Evolutionary conservation across 1,140 invertebrate species (phyloP).

Genomic region (Centruroides vittatus): DNA sequence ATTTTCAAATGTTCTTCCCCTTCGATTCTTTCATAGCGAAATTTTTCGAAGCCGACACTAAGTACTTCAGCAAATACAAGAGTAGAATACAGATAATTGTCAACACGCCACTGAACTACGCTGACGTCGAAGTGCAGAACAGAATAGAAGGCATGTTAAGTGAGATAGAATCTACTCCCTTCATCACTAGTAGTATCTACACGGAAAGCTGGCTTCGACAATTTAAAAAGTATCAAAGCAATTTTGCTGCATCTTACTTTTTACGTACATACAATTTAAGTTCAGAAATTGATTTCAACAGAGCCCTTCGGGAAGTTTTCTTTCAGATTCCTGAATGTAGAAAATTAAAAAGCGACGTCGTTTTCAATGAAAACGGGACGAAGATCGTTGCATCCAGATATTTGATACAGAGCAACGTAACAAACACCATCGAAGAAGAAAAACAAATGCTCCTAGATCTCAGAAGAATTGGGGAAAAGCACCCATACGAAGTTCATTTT

Average conservation of each 20-base stretch:
- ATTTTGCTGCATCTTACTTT: constrained; percentile 37
- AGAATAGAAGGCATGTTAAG: constrained; percentile 63
- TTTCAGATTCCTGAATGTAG: constrained; percentile 26
- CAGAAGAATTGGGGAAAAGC: constrained; percentile 53
- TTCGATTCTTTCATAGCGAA: constrained; percentile 75
- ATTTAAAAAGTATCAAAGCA: constrained; percentile 59
- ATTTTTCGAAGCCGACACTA: constrained; percentile 75
- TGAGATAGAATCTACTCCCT: constrained; percentile 61
- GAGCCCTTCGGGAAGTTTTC: constrained; percentile 50
- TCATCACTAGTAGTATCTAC: constrained; percentile 53
- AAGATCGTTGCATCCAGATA: constrained; percentile 68
- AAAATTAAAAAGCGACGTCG: constrained; percentile 64
- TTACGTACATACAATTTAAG: constrained; percentile 51
- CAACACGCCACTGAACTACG: constrained; percentile 67
- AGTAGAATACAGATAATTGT: constrained; percentile 78
- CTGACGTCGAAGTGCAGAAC: constrained; percentile 55
- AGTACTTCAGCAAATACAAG: constrained; percentile 76
- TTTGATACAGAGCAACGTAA: constrained; percentile 73
- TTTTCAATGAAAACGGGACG: constrained; percentile 57
- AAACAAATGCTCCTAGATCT: constrained; percentile 76
- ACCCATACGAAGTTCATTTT: constrained; percentile 80
- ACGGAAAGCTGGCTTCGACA: constrained; percentile 81
- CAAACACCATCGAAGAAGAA: constrained; percentile 74
- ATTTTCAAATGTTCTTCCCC: constrained; percentile 64
- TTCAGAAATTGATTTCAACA: constrained; percentile 55